Evolutionary conservation across 2,113 vertebrate genomes (phyloP).

Genomic region (Hydrolagus affinis): DNA sequence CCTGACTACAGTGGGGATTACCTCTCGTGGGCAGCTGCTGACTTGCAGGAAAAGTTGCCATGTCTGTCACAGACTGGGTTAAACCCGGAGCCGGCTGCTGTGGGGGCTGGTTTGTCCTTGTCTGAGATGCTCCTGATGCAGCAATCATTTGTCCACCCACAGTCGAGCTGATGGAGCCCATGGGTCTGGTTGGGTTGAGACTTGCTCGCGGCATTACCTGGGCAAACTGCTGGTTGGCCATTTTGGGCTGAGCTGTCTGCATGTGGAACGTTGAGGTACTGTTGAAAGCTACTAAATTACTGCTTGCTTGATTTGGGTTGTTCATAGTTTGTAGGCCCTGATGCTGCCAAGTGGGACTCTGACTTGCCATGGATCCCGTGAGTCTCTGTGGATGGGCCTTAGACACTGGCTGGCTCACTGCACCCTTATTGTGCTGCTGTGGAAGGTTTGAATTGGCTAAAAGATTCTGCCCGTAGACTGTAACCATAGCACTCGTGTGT

Average conservation of each 20-base stretch:
- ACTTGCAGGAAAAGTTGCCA: slow-evolving; percentile 67
- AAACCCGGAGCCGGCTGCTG: slow-evolving; percentile 65
- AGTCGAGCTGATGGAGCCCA: slow-evolving; percentile 63
- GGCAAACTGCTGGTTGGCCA: slow-evolving; percentile 62
- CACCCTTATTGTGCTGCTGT: slow-evolving; percentile 69
- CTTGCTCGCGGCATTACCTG: slow-evolving; percentile 61
- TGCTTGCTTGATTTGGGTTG: slow-evolving; percentile 56
- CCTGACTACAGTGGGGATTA: slow-evolving; percentile 77
- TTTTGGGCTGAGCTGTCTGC: slow-evolving; percentile 76
- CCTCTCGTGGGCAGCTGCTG: slow-evolving; percentile 57
- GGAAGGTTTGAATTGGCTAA: slow-evolving; percentile 59
- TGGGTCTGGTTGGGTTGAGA: slow-evolving; percentile 57
- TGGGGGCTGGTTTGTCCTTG: slow-evolving; percentile 47
- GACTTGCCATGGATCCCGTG: slow-evolving; percentile 56
- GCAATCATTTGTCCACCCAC: slow-evolving; percentile 69
- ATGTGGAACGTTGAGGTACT: slow-evolving; percentile 68
- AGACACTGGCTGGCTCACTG: slow-evolving; percentile 63
- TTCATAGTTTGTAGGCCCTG: slow-evolving; percentile 66
- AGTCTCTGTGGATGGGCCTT: slow-evolving; percentile 72
- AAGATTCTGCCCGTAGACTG: slow-evolving; percentile 70
- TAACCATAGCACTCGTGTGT: slow-evolving; percentile 50
- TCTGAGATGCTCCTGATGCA: slow-evolving; percentile 54
- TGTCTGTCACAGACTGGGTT: slow-evolving; percentile 67
- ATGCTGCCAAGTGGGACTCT: slow-evolving; percentile 74
- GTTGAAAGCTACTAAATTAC: slow-evolving; percentile 62